phyloP scores from a whole-genome alignment of 2,113 vertebrate species.

The Cichladusa arquata region DNA sequence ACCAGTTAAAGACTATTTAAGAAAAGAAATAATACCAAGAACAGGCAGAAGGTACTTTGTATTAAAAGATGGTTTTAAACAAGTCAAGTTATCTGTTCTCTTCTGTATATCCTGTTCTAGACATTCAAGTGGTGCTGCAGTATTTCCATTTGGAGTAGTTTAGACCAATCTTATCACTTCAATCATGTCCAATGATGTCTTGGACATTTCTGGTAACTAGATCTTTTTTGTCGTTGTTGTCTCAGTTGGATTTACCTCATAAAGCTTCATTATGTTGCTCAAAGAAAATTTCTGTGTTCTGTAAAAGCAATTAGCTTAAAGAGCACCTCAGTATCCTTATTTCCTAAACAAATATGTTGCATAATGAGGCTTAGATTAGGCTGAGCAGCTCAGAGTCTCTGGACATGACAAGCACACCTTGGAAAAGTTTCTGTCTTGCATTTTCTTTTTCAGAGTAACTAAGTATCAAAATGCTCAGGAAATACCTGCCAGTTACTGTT shows the following conservation, averaged over 20 bases:
- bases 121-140: not conserved
- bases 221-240: not conserved
- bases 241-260: not conserved
- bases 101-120: not conserved
- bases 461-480: not conserved
- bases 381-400: not conserved
- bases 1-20: not conserved
- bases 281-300: not conserved
- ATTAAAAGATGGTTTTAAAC: not conserved
- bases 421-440: not conserved
- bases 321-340: not conserved
- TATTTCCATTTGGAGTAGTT: not conserved
- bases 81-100: not conserved
- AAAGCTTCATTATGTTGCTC: not conserved
- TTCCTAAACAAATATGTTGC: not conserved
- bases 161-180: not conserved
- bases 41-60: not conserved
- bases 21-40: not conserved
- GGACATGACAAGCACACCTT: not conserved
- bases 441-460: not conserved
- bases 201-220: not conserved
- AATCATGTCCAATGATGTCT: not conserved
- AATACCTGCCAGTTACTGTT: not conserved
- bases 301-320: slow-evolving; percentile 12
- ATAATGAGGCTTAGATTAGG: slow-evolving; percentile 7